Base-by-base conservation (phyloP, 92 coral and sea anemone species). In the Micromussa lordhowensis region DNA sequence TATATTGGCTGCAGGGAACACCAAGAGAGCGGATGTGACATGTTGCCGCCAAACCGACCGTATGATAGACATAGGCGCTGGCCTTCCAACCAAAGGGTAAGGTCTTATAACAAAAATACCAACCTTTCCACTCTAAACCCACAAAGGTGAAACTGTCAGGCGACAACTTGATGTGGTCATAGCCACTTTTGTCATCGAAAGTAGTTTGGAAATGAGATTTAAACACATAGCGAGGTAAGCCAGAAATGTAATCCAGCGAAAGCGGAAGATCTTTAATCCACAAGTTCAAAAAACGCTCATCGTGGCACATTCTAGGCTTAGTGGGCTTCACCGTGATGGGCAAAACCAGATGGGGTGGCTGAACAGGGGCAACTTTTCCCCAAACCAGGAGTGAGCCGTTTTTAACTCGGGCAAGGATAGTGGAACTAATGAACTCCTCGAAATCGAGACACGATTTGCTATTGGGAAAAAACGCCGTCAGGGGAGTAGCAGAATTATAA, bases 321-420 rank as follows among this genome's bases (percentile, higher is more conserved):
- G 88, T 44, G 10, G 88, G 88, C 71, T 85, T 71, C n/a, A 85
- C 31, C 24, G 88, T 74, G 17, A 75, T 75, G 12, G 88, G 82
- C 81, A 85, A 71, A 32, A 85, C 88, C 66, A 85, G 28, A 58
- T 73, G 85, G 12, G 88, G 90, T 4, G 93, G 91, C n/a, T 44
- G 34, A 34, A 91, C 93, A 14, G 85, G 69, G 55, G 75, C 91
- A 38, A 87, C 91, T 53, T 78, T 81, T 22, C 85, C 93, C 81
- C 88, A 38, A 26, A 87, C 84, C 30, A 76, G 51, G 53, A 91
- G 78, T 7, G 93, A 91, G 49, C 91, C 93, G 30, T 91, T 91
- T 30, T 19, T 22, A 53, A 87, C 82, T 3, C 88, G 94, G 15
- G 68, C 34, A 58, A 17, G 24, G 64, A 58, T 58, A 18, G 24